phyloP scores from a whole-genome alignment of 2,797 vertebrate species.

The Pteronotus mesoamericanus region DNA sequence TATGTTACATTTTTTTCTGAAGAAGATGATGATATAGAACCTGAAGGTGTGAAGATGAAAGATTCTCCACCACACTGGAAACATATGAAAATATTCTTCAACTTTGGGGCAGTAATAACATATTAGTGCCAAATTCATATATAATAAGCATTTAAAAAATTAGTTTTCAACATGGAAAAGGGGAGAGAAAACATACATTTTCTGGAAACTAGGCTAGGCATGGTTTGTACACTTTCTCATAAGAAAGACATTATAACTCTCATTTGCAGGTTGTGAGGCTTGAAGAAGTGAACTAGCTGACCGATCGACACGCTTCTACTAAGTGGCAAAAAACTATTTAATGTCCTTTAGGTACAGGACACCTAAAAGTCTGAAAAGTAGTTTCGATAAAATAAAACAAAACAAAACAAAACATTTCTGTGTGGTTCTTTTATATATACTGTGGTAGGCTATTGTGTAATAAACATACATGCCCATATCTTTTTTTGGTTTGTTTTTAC shows the following conservation, averaged over 20 bases:
- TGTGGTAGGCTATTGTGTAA: neutral
- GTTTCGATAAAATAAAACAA: neutral
- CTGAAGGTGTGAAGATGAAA: neutral
- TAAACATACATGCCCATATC: neutral
- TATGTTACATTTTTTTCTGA: neutral
- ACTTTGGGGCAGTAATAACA: neutral
- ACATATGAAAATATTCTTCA: neutral
- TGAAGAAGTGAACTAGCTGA: neutral
- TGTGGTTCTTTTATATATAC: neutral
- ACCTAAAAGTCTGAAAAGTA: neutral
- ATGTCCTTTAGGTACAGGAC: neutral
- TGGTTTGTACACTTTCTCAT: neutral
- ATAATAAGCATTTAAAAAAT: neutral
- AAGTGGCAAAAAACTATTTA: neutral
- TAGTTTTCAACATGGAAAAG: neutral
- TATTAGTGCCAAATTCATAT: neutral
- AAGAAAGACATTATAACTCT: neutral
- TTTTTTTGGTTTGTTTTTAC: neutral
- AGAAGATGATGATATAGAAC: neutral
- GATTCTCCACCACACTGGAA: neutral
- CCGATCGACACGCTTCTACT: neutral
- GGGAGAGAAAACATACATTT: neutral
- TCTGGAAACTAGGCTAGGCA: neutral
- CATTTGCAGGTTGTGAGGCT: neutral
- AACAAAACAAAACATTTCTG: neutral